Percentiles rank a stretch among this genome's conserved stretches.
These are phyloP conservation scores for Aphidoletes aphidimyza DNA, from an alignment of 2,888 invertebrate genomes.

Conservation along the genomic window DNA sequence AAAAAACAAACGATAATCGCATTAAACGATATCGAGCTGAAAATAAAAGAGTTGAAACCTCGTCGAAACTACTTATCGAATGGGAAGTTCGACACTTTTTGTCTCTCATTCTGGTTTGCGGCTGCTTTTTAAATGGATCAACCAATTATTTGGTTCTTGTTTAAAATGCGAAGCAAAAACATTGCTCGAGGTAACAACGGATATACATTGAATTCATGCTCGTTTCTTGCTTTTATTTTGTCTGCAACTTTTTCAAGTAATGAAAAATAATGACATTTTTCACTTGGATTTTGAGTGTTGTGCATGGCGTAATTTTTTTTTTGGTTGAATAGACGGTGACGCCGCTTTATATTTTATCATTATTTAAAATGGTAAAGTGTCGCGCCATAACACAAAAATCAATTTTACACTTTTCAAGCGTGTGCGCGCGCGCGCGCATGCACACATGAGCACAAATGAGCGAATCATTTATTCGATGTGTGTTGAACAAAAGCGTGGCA, in stretches of 20 bases:
- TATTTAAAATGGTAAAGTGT: slow-evolving; percentile 19
- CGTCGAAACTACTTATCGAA: slow-evolving; percentile 9
- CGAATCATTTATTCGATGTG: too few species aligned
- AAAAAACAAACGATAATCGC: slow-evolving; percentile 23
- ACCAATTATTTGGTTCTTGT: not conserved
- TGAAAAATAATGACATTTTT: slow-evolving; percentile 34
- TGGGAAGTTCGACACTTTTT: slow-evolving; percentile 49
- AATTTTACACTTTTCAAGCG: not conserved
- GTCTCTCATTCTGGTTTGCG: not conserved
- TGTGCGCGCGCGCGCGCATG: not conserved
- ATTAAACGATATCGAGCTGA: not conserved
- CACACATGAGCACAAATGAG: too few species aligned
- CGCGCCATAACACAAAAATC: slow-evolving; percentile 41
- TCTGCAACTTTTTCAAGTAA: slow-evolving; percentile 43
- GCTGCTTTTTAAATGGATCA: slow-evolving; percentile 29
- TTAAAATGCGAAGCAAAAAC: not conserved
- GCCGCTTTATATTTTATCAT: not conserved
- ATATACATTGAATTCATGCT: slow-evolving; percentile 38
- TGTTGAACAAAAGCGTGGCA: not conserved
- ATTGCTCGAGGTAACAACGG: slow-evolving; percentile 17
- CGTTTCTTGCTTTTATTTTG: slow-evolving; percentile 27
- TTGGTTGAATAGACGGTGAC: not conserved
- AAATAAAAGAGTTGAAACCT: not conserved
- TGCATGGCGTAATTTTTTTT: not conserved
- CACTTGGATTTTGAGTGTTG: not conserved